Evolutionary conservation across 2,113 vertebrate genomes (phyloP).

Genomic region (Forbesichthys agassizii): DNA sequence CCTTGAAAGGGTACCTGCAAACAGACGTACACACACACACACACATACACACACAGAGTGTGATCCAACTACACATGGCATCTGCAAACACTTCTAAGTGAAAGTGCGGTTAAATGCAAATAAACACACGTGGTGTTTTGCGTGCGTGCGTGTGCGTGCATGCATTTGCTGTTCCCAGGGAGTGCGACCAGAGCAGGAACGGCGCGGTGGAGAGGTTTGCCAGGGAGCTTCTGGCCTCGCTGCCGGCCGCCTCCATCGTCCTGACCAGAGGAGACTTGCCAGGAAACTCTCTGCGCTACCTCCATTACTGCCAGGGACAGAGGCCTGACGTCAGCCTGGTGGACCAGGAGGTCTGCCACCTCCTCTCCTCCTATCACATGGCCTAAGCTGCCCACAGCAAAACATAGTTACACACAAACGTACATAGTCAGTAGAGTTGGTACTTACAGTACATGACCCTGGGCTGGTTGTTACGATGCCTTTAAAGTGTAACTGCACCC

Average conservation of each 20-base stretch:
- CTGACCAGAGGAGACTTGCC: slow-evolving; percentile 94
- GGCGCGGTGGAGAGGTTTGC: slow-evolving; percentile 87
- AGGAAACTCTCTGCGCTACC: slow-evolving; percentile 92
- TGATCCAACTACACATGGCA: slow-evolving; percentile 10
- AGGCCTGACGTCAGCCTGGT: slow-evolving; percentile 89
- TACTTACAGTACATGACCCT: too few species aligned
- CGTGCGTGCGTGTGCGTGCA: slow-evolving; percentile 17
- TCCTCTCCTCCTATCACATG: neutral
- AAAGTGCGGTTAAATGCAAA: slow-evolving; percentile 21
- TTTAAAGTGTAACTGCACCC: too few species aligned
- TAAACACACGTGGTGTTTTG: slow-evolving; percentile 39
- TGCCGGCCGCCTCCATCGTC: slow-evolving; percentile 83
- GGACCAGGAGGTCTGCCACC: slow-evolving; percentile 89
- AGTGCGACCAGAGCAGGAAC: slow-evolving; percentile 89
- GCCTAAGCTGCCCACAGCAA: too few species aligned
- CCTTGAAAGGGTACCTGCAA: slow-evolving; percentile 53
- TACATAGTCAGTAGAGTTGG: too few species aligned
- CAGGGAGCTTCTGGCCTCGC: slow-evolving; percentile 85
- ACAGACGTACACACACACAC: slow-evolving; percentile 19
- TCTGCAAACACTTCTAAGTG: slow-evolving; percentile 24
- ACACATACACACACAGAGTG: neutral
- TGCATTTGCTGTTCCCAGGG: slow-evolving; percentile 61
- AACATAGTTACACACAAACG: too few species aligned
- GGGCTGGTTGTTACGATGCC: too few species aligned
- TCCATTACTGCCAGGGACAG: slow-evolving; percentile 88